Base-by-base conservation (phyloP, 2,888 invertebrate genomes). In the Willowsia nigromaculata region DNA sequence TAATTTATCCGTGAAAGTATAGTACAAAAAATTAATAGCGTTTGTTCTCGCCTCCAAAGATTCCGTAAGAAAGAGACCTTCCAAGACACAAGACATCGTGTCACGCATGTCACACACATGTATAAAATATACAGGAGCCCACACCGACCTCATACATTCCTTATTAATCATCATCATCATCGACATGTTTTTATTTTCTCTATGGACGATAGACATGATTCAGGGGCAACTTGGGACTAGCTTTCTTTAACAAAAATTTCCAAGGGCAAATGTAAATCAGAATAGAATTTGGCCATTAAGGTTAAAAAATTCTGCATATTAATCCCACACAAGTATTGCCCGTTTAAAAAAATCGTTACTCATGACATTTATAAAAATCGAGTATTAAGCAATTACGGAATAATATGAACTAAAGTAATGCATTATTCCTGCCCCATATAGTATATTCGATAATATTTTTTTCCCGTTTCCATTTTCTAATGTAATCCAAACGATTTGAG, bases 1-100 rank as follows among this genome's bases (percentile, higher is more conserved):
- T 68, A 84, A 84, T 84, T 84, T 84, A 62, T 47, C 65, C 80
- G 22, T 80, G 80, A 53, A 76, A 85, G 62, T 18, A n/a, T n/a
- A 62, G 33, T n/a, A 43, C 33, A 71, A 62, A 59, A 82, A 78
- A 78, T 62, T 85, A 78, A 78, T 65, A 78, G 85, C 37, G 30
- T 78, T 85, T 62, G 85, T n/a, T 65, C 33, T 43, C 62, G 40
- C 43, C 43, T 76, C 33, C 43, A 65, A 22, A n/a, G n/a, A n/a
- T n/a, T n/a, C 22, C 4, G 37, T 9, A 37, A 25, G 22, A 13
- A 30, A 30, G 27, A 22, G 30, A 47, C 65, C 37, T 15, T 65
- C 7, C 56, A 56, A 56, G 65, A 15, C n/a, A 71, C 50, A 47
- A 13, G 40, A 27, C 74, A 76, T 22, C n/a, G 50, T 47, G 47